phyloP scores from a whole-genome alignment of 1,140 invertebrate genomes.

The Pogonomyrmex californicus region DNA sequence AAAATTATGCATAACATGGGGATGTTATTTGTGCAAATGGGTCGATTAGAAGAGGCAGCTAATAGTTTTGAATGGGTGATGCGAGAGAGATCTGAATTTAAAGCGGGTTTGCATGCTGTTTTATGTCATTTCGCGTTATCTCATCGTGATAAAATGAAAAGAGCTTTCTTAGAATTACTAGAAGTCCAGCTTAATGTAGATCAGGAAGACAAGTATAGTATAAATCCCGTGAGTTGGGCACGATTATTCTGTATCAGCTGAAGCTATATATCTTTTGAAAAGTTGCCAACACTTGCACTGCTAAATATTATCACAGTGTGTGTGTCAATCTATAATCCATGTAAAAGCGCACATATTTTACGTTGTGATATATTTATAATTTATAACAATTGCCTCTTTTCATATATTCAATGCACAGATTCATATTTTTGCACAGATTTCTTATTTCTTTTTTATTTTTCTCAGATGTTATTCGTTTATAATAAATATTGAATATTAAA shows the following conservation, averaged over 20 bases:
- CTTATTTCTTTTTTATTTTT: neutral
- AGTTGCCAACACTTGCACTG: conserved; percentile 26
- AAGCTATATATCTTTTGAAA: conserved; percentile 13
- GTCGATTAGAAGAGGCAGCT: conserved; percentile 97
- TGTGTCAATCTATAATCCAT: conserved; percentile 4
- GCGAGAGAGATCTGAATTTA: conserved; percentile 97
- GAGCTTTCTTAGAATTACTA: conserved; percentile 95
- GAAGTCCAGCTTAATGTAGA: conserved; percentile 95
- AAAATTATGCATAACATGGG: conserved; percentile 99
- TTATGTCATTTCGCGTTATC: conserved; percentile 97
- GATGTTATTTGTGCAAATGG: conserved; percentile 97
- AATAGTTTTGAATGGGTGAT: conserved; percentile 99
- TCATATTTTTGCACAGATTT: neutral
- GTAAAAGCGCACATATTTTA: conserved; percentile 25
- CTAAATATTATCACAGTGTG: conserved; percentile 1
- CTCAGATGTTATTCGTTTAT: neutral
- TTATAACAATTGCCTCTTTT: neutral
- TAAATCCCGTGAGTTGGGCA: conserved; percentile 83
- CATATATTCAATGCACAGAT: neutral
- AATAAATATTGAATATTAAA: neutral
- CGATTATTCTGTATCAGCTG: conserved; percentile 7
- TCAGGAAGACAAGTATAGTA: conserved; percentile 93
- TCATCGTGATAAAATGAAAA: conserved; percentile 98
- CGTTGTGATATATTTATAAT: neutral
- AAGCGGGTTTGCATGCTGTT: conserved; percentile 95